These are phyloP conservation scores for Aporrectodea caliginosa DNA, from an alignment of 1,140 invertebrate genomes.

Conservation along the genomic window DNA sequence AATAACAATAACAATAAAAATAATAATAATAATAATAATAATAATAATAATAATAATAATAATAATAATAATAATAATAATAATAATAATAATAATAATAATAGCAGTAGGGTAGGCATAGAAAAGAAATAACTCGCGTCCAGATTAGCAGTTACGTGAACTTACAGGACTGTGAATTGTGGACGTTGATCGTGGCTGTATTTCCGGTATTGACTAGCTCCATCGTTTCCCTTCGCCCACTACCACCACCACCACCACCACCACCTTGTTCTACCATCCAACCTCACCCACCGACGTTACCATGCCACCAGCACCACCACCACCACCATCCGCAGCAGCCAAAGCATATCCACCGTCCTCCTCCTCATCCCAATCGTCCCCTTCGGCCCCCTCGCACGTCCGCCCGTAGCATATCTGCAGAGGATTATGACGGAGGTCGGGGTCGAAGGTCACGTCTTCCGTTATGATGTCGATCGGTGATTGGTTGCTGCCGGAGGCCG, in stretches of 20 bases:
- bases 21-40: no score
- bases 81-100: no score
- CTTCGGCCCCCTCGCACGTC: not conserved
- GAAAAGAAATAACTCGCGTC: no score
- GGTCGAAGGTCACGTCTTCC: slow-evolving; percentile 15
- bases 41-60: no score
- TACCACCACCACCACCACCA: not conserved
- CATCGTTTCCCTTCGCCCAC: not conserved
- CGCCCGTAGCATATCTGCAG: slow-evolving; percentile 1
- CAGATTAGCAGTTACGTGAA: no score
- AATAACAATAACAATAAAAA: not conserved
- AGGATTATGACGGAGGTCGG: not conserved
- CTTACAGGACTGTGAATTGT: slow-evolving; percentile 14
- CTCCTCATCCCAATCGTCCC: not conserved
- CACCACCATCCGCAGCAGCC: not conserved
- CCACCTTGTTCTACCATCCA: not conserved
- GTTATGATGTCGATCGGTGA: slow-evolving; percentile 24
- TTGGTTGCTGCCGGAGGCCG: slow-evolving; percentile 22
- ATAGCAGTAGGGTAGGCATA: no score
- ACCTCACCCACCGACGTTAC: no score
- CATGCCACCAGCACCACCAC: no score
- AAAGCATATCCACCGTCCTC: not conserved
- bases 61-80: no score
- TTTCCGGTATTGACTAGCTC: slow-evolving; percentile 14
- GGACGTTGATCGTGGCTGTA: not conserved